phyloP scores from a whole-genome alignment of 2,797 vertebrate species.

The Lepilemur septentrionalis region DNA sequence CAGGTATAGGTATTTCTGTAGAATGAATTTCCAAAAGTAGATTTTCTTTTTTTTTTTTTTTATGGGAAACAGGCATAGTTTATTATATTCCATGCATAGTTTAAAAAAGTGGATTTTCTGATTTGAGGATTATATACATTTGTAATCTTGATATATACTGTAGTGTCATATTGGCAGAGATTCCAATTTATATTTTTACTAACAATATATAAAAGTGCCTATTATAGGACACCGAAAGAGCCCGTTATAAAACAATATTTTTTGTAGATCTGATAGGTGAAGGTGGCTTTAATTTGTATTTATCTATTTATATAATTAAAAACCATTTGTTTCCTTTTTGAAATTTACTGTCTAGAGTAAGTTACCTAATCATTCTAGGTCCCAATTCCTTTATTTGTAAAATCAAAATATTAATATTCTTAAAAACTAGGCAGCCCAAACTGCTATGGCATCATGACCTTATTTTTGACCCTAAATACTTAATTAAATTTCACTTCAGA shows the following conservation, averaged over 20 bases:
- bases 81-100: not conserved
- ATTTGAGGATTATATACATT: not conserved
- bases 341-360: constrained; percentile 16
- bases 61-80: not conserved
- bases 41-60: not conserved
- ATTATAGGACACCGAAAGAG: not conserved
- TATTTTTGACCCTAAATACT: not conserved
- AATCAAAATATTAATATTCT: not conserved
- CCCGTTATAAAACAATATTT: not conserved
- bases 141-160: not conserved
- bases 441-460: not conserved
- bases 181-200: not conserved
- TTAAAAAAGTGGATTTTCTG: not conserved
- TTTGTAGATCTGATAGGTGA: not conserved
- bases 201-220: not conserved
- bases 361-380: not conserved
- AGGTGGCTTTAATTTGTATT: not conserved
- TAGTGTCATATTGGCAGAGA: not conserved
- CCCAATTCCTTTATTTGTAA: constrained; percentile 18
- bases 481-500: not conserved
- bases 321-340: not conserved
- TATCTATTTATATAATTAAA: constrained; percentile 1
- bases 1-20: not conserved
- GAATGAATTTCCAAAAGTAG: not conserved
- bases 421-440: not conserved